Base-by-base conservation (phyloP, 2,113 vertebrate genomes). In the Proteles cristata region DNA sequence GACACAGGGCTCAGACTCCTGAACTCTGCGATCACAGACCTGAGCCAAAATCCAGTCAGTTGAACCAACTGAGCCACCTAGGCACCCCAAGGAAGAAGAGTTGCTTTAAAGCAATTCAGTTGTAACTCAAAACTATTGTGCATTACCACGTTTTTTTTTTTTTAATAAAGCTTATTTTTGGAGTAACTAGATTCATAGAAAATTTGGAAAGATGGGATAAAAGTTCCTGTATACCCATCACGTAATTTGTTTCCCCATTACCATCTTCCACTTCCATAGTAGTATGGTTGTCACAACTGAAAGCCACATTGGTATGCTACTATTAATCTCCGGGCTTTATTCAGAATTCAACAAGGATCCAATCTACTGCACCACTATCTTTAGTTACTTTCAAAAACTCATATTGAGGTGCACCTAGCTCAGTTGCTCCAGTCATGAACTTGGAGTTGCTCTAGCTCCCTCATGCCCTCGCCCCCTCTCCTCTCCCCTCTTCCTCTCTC, bases 131-230 rank as follows among this genome's bases (percentile, higher is more conserved):
- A 39, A 3, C 39, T 39, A 39, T 39, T 39, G 3, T 77, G 39
- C 31, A 58, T 82, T 10, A 1, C 65, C n/a, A 69, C 26, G 4
- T 71, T 43, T 31, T 26, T 53, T 26, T 53, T 71, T 79, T 21
- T 25, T 45, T 17, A 43, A 63, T 43, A 80, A 58, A 39, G 31
- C 48, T 84, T 76, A 66, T 53, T 95, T 80, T 92, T 82, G 66
- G 23, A 93, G 43, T 88, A 71, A 84, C 7, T 94, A 82, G 84
- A 55, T 76, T 83, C 89, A 71, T 82, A 79, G 63, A 79, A 96
- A 84, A 77, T 21, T 28, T 89, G 25, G 48, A 74, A 82, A 89
- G 14, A 68, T 48, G 87, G 45, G 45, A 55, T 80, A 82, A 35
- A 25, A 82, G 14, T 83, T 83, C 63, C 77, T 39, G 14, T 35